Percentiles rank a stretch among this genome's conserved stretches.
Conservation (phyloP, 2,113 vertebrate species). For the Takifugu flavidus region DNA sequence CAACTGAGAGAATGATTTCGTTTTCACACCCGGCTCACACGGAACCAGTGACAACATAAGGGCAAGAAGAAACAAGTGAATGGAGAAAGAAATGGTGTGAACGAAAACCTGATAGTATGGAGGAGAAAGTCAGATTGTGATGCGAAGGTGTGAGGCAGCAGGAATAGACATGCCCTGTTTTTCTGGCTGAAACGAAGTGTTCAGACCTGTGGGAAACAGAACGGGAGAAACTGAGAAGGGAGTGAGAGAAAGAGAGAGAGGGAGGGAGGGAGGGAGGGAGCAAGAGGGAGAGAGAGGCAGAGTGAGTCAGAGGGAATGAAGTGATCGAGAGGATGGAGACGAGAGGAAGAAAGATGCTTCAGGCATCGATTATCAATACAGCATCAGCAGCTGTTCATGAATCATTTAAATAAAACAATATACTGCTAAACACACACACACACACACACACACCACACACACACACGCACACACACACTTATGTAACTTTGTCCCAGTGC, state of each 20-base stretch:
- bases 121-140: constrained; percentile 1
- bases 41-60: constrained; percentile 26
- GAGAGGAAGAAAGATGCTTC: constrained; percentile 36
- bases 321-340: constrained; percentile 9
- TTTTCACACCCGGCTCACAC: neutral
- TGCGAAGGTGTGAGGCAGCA: constrained; percentile 29
- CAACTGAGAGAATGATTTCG: neutral
- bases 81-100: constrained; percentile 5
- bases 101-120: constrained; percentile 44
- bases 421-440: neutral
- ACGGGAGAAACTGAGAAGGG: constrained; percentile 10
- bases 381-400: constrained; percentile 34
- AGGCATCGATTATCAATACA: constrained; percentile 45
- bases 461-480: too few species aligned
- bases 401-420: constrained; percentile 31
- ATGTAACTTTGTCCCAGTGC: too few species aligned
- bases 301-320: constrained; percentile 18
- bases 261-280: neutral
- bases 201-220: constrained; percentile 11
- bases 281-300: neutral
- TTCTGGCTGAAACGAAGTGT: constrained; percentile 25
- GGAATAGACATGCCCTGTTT: constrained; percentile 59
- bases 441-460: too few species aligned
- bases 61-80: constrained; percentile 53
- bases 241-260: neutral